Evolutionary conservation across 1,140 invertebrate species (phyloP).

Genomic region (Theocolax elegans): DNA sequence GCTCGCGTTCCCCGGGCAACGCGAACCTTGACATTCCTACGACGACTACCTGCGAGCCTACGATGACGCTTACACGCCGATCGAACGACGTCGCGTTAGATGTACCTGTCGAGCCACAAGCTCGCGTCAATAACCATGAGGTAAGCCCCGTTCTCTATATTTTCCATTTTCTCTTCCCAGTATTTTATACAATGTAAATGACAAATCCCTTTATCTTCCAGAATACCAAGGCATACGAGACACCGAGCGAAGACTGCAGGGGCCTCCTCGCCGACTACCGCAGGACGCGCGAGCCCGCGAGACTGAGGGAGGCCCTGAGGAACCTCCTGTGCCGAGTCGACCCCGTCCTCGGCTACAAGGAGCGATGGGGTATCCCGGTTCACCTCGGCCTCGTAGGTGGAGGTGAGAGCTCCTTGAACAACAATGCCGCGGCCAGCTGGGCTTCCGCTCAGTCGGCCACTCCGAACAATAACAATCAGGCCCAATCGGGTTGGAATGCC

Average conservation of each 20-base stretch:
- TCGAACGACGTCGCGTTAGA: too few relatives aligned
- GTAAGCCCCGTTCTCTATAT: not conserved
- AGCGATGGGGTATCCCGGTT: constrained; percentile 71
- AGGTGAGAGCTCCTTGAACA: constrained; percentile 82
- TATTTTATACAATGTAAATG: too few relatives aligned
- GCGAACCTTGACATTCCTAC: constrained; percentile 62
- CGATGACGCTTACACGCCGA: constrained; percentile 68
- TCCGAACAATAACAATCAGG: constrained; percentile 72
- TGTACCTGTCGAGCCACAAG: constrained; percentile 61
- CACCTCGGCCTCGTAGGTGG: constrained; percentile 77
- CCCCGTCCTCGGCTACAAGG: constrained; percentile 51
- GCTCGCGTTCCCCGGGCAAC: not conserved
- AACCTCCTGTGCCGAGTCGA: constrained; percentile 35
- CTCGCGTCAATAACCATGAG: constrained; percentile 36
- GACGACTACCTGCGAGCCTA: constrained; percentile 56
- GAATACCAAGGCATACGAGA: too few relatives aligned
- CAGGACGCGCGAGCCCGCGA: constrained; percentile 40
- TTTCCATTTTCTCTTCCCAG: too few relatives aligned
- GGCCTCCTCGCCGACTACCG: constrained; percentile 52
- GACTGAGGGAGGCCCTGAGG: constrained; percentile 56
- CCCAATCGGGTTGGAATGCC: constrained; percentile 57
- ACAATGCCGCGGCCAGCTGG: constrained; percentile 76
- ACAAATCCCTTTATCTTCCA: too few relatives aligned
- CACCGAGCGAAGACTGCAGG: constrained; percentile 38
- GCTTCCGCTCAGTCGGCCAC: constrained; percentile 75